Conservation (phyloP, 2,113 vertebrate species). For the Grus americana region DNA sequence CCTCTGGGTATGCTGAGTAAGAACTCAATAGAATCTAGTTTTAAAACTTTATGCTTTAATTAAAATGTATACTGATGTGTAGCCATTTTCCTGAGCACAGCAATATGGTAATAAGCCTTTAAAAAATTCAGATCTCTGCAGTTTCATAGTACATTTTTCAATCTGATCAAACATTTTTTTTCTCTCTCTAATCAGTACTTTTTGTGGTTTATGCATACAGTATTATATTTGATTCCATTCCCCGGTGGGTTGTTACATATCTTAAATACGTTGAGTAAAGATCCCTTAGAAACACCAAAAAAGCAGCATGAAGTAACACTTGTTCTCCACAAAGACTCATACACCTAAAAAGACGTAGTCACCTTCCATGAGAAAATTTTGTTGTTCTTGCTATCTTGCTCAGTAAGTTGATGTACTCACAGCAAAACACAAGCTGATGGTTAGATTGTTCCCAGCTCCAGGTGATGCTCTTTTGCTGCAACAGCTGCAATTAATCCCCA, state of each 20-base stretch:
- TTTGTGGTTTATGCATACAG: conserved; percentile 47
- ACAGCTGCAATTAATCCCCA: neutral
- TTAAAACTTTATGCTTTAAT: conserved; percentile 67
- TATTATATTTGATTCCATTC: conserved; percentile 62
- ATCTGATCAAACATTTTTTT: conserved; percentile 33
- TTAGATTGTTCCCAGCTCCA: neutral
- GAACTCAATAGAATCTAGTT: conserved; percentile 31
- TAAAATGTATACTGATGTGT: conserved; percentile 60
- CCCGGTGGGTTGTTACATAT: conserved; percentile 24
- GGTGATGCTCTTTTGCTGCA: neutral
- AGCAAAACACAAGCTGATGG: neutral
- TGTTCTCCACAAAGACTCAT: neutral
- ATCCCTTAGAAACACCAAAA: neutral
- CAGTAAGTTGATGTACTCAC: neutral
- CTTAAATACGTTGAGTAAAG: conserved; percentile 45
- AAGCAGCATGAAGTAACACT: neutral
- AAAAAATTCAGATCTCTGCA: conserved; percentile 56
- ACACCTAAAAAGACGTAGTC: neutral
- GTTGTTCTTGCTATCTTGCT: neutral
- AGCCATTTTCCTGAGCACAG: conserved; percentile 63
- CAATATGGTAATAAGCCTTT: conserved; percentile 60
- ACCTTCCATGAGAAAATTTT: neutral
- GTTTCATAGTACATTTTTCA: conserved; percentile 46
- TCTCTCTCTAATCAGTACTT: conserved; percentile 65
- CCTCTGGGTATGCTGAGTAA: conserved; percentile 64